Evolutionary conservation across 2,113 vertebrate genomes (phyloP).

Genomic region (Pseudonaja textilis): DNA sequence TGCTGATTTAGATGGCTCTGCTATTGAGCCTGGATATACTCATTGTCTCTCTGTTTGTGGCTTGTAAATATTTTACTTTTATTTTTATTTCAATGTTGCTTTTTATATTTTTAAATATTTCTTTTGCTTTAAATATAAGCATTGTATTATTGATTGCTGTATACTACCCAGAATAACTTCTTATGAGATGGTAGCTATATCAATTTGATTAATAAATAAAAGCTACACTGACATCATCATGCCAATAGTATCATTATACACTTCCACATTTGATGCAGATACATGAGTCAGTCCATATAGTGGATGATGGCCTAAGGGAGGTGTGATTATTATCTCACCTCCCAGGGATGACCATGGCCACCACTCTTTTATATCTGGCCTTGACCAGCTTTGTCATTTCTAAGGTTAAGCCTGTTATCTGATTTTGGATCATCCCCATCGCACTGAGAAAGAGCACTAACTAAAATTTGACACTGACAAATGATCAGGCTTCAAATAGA

Average conservation of each 20-base stretch:
- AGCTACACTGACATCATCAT: not conserved
- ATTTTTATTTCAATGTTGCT: not conserved
- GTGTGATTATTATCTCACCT: not conserved
- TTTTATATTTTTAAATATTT: not conserved
- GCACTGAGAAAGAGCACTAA: not conserved
- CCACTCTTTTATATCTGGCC: not conserved
- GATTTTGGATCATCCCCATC: not conserved
- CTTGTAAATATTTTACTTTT: not conserved
- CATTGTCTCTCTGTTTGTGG: not conserved
- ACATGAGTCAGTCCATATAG: not conserved
- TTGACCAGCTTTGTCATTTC: not conserved
- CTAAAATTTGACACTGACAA: not conserved
- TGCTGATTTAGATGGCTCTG: not conserved
- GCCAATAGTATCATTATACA: not conserved
- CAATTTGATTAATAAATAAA: not conserved
- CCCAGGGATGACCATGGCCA: not conserved
- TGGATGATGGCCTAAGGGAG: not conserved
- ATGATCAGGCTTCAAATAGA: not conserved
- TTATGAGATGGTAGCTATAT: not conserved
- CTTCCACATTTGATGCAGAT: not conserved
- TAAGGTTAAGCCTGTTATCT: not conserved
- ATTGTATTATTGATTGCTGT: not conserved
- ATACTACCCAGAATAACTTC: not conserved
- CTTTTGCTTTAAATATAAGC: not conserved
- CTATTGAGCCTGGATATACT: not conserved